Evolutionary conservation across 2,113 vertebrate genomes (phyloP), one percentile per base, ranked within the genome.

Genomic region (Nerophis ophidion): DNA sequence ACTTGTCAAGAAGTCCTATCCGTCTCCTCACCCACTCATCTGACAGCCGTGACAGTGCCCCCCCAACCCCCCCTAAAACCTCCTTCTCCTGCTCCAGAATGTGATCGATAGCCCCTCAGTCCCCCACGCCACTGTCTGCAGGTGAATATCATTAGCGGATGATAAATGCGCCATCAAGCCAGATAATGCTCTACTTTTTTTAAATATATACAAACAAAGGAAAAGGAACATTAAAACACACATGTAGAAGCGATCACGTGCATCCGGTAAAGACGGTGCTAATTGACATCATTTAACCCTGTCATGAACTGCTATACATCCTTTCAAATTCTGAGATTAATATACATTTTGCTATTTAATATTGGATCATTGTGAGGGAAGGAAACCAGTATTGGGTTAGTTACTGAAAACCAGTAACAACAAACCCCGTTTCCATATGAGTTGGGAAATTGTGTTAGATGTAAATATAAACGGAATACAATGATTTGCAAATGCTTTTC

Each of bases 51-150:
- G 52, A 61, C 61, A 56, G 61, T 59, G 65, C 66, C n/a, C 50
- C 68, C 66, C 68, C 66, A 56, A 57, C n/a, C 66, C 19, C 19
- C 26, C 26, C 26, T n/a, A n/a, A n/a, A n/a, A n/a, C n/a, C n/a
- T n/a, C 2, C 26, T 26, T 26, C 26, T 68, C 57, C 69, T 68
- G 80, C 65, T 53, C 75, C 61, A 66, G 57, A 73, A 70, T 74
- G 47, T 86, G 87, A 90, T 86, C 71, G 85, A 91, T 89, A 68
- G 84, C 68, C 62, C 67, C 69, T 19, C 52, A 72, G 50, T 69
- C 56, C 71, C 51, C 49, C 61, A 65, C 68, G 58, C 47, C 65
- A 70, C 65, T 77, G 70, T 61, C 65, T 56, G 44, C 86, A 88
- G 86, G 81, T 85, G 82, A 81, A 85, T 77, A 72, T 75, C 72